Base-by-base conservation (phyloP, 2,888 invertebrate species). In the Catocala sponsa region DNA sequence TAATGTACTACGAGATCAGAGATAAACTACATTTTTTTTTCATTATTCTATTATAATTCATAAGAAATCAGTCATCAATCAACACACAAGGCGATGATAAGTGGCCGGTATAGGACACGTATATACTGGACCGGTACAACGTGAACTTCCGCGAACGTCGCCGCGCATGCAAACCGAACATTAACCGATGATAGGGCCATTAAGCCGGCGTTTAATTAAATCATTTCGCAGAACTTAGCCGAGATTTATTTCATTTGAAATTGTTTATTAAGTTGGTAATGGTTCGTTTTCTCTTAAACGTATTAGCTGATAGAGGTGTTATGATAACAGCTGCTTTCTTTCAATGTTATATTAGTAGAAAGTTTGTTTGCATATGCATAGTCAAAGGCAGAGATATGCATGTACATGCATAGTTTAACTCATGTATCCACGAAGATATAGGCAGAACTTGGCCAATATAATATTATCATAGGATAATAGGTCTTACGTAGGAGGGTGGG, bases 71-170 rank as follows among this genome's bases (percentile, higher is more conserved):
- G n/a, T 47, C 50, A 68, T 71, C 49, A 65, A 76, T 76, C 61
- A 76, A 55, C 53, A 41, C 12, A 48, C 42, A 70, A 65, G 59
- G 38, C 59, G 62, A 49, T 71, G 68, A 63, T 59, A 66, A 73
- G 55, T 55, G 44, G 41, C 10, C 44, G 49, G 56, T 64, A 58
- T 71, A 76, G 33, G 60, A 48, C 32, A 44, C 46, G 50, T 61
- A 54, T 60, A 66, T 70, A 72, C 63, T 68, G 55, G 11, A 55
- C 47, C 41, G 41, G 58, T 63, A 47, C 15, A 53, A 53, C 72
- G 70, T 67, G 65, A 70, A 70, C 70, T 79, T 79, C 80, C 69
- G 72, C 70, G 74, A 79, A 78, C 46, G 7, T 38, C 25, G n/a
- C 13, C 25, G n/a, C 13, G 62, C 80, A 78, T 78, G 79, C 79